A percentile compares a stretch with the other conserved stretches of the same genome.
Conservation (phyloP, 2,113 vertebrate genomes). For the Ivindomyrus marchei region DNA sequence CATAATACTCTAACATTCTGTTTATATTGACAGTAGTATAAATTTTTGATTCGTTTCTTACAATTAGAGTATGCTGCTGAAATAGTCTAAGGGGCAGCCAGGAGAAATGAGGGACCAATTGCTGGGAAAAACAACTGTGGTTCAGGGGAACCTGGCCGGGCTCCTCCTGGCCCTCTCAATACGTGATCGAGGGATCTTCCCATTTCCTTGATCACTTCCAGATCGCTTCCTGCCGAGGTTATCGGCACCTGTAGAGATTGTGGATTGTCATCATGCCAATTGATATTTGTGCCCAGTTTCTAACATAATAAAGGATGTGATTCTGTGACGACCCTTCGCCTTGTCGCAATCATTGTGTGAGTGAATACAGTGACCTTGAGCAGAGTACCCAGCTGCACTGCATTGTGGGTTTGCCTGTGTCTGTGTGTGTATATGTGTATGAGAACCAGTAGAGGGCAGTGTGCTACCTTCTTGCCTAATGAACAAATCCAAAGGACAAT, state of each 20-base stretch:
- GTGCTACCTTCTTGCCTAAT: neutral
- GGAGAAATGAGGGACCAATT: neutral
- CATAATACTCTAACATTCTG: neutral
- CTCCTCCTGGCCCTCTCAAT: neutral
- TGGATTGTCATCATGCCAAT: neutral
- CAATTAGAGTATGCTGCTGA: neutral
- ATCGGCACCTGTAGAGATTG: neutral
- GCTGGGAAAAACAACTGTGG: neutral
- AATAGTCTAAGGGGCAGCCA: neutral
- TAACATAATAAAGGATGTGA: slow-evolving; percentile 36
- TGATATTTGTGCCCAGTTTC: slow-evolving; percentile 28
- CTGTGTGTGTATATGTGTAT: neutral
- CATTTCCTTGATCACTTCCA: neutral
- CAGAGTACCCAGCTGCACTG: neutral
- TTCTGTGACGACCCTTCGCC: neutral
- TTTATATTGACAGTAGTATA: neutral
- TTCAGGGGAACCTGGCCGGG: neutral
- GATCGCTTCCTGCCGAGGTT: neutral
- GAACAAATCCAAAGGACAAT: neutral
- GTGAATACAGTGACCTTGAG: neutral
- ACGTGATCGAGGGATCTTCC: neutral
- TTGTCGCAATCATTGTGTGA: neutral
- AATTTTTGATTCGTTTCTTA: neutral
- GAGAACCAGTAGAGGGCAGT: neutral
- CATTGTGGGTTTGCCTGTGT: neutral